Evolutionary conservation across 2,797 vertebrate genomes (phyloP).

Genomic region (Poeciliopsis gracilis): DNA sequence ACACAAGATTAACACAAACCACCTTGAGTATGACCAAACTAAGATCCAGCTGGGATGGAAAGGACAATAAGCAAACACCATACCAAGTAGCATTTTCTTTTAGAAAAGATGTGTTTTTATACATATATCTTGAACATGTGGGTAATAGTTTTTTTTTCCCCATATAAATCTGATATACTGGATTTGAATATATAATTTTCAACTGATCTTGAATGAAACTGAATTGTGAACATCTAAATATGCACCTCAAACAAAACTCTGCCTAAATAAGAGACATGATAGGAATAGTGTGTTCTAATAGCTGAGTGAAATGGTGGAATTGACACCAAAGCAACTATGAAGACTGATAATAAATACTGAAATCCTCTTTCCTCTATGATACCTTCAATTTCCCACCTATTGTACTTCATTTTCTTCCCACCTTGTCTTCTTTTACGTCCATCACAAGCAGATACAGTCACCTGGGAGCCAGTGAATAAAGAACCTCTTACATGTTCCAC

Average conservation of each 20-base stretch:
- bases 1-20: neutral
- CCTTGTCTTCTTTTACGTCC: conserved; percentile 58
- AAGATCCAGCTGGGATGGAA: neutral
- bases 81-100: too few species aligned
- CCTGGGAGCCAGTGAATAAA: conserved; percentile 65
- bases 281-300: conserved; percentile 30
- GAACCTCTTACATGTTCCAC: conserved; percentile 66
- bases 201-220: neutral
- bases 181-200: neutral
- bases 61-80: too few species aligned
- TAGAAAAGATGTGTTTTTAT: too few species aligned
- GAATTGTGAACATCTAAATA: neutral
- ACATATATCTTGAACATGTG: too few species aligned
- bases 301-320: conserved; percentile 10
- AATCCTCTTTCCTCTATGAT: conserved; percentile 41
- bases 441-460: conserved; percentile 60
- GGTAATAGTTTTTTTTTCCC: neutral
- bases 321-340: conserved; percentile 45
- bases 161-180: too few species aligned
- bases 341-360: conserved; percentile 34
- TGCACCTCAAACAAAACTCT: neutral
- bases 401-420: conserved; percentile 43
- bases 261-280: neutral
- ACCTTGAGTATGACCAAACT: neutral
- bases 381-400: conserved; percentile 41